These are phyloP conservation scores for Athalia rosae DNA, from an alignment of 2,888 invertebrate genomes.

Conservation along the genomic window DNA sequence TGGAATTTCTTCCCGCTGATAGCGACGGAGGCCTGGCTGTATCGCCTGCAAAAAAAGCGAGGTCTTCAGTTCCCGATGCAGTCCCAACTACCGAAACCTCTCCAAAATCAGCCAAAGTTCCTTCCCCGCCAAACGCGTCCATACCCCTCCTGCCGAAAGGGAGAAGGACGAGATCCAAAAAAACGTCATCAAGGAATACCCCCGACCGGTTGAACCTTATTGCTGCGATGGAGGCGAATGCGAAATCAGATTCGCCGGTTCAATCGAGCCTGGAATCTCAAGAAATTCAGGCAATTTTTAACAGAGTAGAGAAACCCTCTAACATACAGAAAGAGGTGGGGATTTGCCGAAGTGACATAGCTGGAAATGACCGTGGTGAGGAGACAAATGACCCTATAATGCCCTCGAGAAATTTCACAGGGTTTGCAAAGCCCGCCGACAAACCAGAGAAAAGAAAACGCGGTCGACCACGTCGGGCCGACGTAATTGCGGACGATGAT, in stretches of 20 bases:
- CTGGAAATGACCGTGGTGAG: neutral
- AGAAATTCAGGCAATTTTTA: slow-evolving; percentile 30
- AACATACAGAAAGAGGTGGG: slow-evolving; percentile 1
- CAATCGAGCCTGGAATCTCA: slow-evolving; percentile 39
- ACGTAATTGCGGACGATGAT: neutral
- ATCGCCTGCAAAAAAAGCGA: slow-evolving; percentile 12
- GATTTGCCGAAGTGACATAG: neutral
- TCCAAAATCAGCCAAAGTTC: no score
- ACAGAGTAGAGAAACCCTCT: neutral
- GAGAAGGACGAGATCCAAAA: neutral
- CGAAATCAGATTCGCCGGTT: neutral
- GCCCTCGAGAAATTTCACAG: neutral
- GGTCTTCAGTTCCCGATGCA: neutral
- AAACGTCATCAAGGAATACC: neutral
- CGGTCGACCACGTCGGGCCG: neutral
- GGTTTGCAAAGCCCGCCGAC: neutral
- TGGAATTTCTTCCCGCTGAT: neutral
- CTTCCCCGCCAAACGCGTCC: no score
- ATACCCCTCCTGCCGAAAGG: no score
- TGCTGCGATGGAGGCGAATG: neutral
- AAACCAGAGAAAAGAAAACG: neutral
- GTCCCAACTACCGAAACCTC: no score
- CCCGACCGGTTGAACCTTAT: neutral
- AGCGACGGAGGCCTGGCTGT: neutral
- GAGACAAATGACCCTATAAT: neutral